Conservation (phyloP, 1,140 invertebrate species). For the Zaprionus davidi region DNA sequence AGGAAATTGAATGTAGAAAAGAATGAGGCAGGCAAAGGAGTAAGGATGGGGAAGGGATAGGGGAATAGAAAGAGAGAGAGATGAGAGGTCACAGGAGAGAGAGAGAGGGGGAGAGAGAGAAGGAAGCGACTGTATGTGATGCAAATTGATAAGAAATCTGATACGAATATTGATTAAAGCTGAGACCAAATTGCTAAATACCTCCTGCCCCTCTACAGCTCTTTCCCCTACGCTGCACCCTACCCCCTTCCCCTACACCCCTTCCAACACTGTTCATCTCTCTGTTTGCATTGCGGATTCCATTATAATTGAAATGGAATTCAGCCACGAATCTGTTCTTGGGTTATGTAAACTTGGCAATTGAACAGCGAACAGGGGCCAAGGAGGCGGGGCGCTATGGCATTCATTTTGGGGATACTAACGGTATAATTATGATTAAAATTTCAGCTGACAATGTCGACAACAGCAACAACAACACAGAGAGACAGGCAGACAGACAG, state of each 20-base stretch:
- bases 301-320: conserved; percentile 31
- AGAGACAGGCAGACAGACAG: neutral
- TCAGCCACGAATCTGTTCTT: neutral
- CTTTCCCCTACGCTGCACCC: neutral
- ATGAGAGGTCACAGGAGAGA: too few relatives aligned
- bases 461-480: neutral
- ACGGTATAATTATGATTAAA: conserved; percentile 48
- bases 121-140: neutral
- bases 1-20: conserved; percentile 34
- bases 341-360: conserved; percentile 27
- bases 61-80: too few relatives aligned
- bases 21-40: neutral
- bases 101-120: neutral
- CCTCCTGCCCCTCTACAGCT: neutral
- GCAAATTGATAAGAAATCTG: conserved; percentile 13
- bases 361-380: neutral
- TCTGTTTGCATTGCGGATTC: conserved; percentile 9
- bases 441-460: conserved; percentile 36
- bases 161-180: conserved; percentile 13
- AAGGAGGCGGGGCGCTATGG: neutral
- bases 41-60: neutral
- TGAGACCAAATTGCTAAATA: conserved; percentile 5
- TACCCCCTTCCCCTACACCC: neutral
- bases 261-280: neutral
- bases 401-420: conserved; percentile 10